A percentile compares a stretch with the other conserved stretches of the same genome.
Evolutionary conservation across 1,140 invertebrate genomes (phyloP).

Genomic region (Pygmarrhopalites habei): DNA sequence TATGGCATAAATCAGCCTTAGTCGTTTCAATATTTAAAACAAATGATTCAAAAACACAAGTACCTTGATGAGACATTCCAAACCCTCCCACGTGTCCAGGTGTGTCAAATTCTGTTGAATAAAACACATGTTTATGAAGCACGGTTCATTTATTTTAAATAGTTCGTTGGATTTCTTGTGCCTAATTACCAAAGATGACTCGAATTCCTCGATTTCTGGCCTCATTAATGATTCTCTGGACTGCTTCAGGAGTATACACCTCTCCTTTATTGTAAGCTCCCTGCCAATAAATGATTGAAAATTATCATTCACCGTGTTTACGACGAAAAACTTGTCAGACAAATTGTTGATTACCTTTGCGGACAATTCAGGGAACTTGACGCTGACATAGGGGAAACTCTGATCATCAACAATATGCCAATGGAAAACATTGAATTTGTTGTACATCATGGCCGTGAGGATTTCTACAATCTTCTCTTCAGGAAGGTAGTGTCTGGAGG

Average conservation of each 20-base stretch:
- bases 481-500: conserved; percentile 49
- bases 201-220: conserved; percentile 75
- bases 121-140: no score
- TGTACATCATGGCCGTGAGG: conserved; percentile 51
- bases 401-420: conserved; percentile 58
- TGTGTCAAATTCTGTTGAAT: conserved; percentile 89
- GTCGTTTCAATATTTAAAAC: no score
- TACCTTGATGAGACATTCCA: conserved; percentile 32
- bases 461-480: conserved; percentile 44
- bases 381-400: conserved; percentile 29
- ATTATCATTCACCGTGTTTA: no score
- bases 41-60: no score
- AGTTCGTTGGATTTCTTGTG: no score
- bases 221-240: conserved; percentile 63
- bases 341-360: no score
- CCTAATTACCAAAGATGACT: no score
- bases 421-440: conserved; percentile 57
- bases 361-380: conserved; percentile 25
- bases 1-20: no score
- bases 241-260: conserved; percentile 60
- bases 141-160: no score
- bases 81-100: conserved; percentile 53
- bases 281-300: no score
- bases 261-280: conserved; percentile 61
- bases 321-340: no score